These are phyloP conservation scores for Drosophila nebulosa DNA, from an alignment of 1,140 invertebrate genomes.

Conservation along the genomic window DNA sequence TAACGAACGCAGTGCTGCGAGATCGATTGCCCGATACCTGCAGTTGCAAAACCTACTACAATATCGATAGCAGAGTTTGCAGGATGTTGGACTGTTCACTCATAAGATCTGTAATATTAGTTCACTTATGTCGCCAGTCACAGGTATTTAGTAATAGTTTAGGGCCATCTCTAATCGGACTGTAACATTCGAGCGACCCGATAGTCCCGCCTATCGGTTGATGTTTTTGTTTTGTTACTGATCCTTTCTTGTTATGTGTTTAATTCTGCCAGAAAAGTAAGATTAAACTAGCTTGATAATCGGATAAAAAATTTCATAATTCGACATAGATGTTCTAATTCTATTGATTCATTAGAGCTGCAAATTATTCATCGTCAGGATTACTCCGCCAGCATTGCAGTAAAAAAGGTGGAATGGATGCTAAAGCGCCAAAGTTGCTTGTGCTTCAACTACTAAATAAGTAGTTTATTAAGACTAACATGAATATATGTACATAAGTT, in stretches of 20 bases:
- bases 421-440: slow-evolving; percentile 32
- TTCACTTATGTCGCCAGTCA: background rate
- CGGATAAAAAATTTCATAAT: background rate
- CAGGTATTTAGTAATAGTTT: background rate
- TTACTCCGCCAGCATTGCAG: slow-evolving; percentile 26
- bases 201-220: background rate
- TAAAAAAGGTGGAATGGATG: slow-evolving; percentile 33
- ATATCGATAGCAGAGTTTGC: background rate
- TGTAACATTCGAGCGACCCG: background rate
- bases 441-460: background rate
- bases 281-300: background rate
- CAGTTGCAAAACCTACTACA: background rate
- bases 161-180: background rate
- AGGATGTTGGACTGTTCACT: background rate
- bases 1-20: slow-evolving; percentile 39
- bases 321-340: background rate
- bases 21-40: background rate
- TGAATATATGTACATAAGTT: background rate
- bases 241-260: slow-evolving; percentile 37
- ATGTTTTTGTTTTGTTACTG: slow-evolving; percentile 43
- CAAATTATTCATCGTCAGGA: slow-evolving; percentile 17
- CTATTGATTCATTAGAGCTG: background rate
- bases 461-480: too few species aligned
- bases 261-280: background rate
- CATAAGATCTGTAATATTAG: too few species aligned